Evolutionary conservation across 2,888 invertebrate species (phyloP), one percentile per base, ranked within the genome.

Genomic region (Andrena trimmerana): DNA sequence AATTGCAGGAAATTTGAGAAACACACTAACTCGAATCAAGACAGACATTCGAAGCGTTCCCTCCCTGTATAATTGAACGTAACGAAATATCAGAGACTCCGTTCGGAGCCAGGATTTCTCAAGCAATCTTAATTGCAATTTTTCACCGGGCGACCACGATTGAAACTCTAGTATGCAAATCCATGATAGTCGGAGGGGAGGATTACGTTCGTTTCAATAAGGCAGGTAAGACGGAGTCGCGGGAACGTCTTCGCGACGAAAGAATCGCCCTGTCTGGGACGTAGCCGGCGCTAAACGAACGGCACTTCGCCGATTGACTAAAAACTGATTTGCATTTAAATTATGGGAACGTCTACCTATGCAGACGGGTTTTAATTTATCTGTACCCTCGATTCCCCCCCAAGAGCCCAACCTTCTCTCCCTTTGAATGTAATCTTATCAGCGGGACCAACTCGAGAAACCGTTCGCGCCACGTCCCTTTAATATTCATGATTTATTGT

Each of bases 401-500:
- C 10, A 77, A 62, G 75, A 79, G 82, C 81, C 77, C 81, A 31
- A 62, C 52, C 73, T 67, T 83, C 83, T 78, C 60, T 76, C 76
- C 88, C 70, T 88, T 85, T 87, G 82, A 85, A 85, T 88, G 86
- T 88, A 87, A 88, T 88, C 89, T 88, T 88, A 88, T 88, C 88
- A 79, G 82, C 82, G 72, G 77, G 70, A 78, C 66, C 81, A 77
- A 72, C 71, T 60, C 72, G 72, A 70, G 75, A 76, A 85, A 77
- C 78, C 80, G 67, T 36, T 71, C 65, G 67, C 70, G 66, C 62
- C 66, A 27, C 31, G 62, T 31, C 69, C 42, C 54, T 87, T 88
- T 88, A 89, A 88, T 88, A 88, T 88, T 87, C 89, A 88, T 88
- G 89, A 88, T 88, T 89, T 88, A 88, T 88, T 87, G 89, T 88